Percentiles rank a stretch among this genome's conserved stretches.
These are phyloP conservation scores for Mechanitis messenoides DNA, from an alignment of 2,888 invertebrate genomes.

Conservation along the genomic window DNA sequence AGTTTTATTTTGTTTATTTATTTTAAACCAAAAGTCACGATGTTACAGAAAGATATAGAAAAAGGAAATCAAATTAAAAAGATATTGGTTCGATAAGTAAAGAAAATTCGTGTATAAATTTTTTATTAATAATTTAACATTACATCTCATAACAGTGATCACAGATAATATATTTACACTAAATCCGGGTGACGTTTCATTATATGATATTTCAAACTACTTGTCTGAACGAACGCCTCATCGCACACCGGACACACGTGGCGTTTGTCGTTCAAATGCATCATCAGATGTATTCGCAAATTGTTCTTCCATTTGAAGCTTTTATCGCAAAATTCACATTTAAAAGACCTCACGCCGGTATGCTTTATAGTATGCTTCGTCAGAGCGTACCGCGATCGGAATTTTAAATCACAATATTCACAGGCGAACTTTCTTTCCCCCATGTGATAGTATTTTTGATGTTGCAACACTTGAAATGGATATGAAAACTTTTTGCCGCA, in stretches of 20 bases:
- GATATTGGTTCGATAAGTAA: not conserved
- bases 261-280: slow-evolving; percentile 41
- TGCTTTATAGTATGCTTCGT: slow-evolving; percentile 30
- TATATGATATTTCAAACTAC: slow-evolving; percentile 39
- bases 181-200: slow-evolving; percentile 32
- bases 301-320: slow-evolving; percentile 40
- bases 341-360: slow-evolving; percentile 33
- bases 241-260: slow-evolving; percentile 41
- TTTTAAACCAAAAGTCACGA: slow-evolving; percentile 27
- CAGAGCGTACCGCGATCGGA: slow-evolving; percentile 28
- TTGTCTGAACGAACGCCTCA: slow-evolving; percentile 43
- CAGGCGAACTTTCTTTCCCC: slow-evolving; percentile 41
- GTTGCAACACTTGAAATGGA: slow-evolving; percentile 38
- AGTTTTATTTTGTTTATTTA: too few relatives aligned
- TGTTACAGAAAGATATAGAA: too few relatives aligned
- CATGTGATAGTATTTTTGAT: slow-evolving; percentile 46
- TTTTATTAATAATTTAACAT: not conserved
- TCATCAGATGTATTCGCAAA: slow-evolving; percentile 36
- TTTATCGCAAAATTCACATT: slow-evolving; percentile 46
- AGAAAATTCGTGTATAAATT: too few relatives aligned
- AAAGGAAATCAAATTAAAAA: not conserved
- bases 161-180: slow-evolving; percentile 1
- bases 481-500: slow-evolving; percentile 49
- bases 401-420: slow-evolving; percentile 34
- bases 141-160: not conserved